Evolutionary conservation across 2,888 invertebrate species (phyloP).

Genomic region (Drosophila nigricruria): DNA sequence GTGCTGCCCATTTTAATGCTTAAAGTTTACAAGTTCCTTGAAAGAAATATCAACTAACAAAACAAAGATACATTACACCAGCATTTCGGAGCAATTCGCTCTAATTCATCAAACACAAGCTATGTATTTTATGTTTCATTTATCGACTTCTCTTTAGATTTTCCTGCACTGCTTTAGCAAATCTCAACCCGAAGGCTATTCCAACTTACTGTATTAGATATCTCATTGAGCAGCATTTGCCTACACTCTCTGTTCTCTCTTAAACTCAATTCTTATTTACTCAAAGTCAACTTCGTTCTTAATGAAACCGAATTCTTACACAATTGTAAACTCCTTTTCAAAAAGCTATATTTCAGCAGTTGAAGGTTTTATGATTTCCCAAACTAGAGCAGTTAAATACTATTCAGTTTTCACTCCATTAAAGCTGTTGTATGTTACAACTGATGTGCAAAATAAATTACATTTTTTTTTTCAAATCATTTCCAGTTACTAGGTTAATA

Average conservation of each 20-base stretch:
- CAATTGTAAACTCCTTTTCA: not conserved
- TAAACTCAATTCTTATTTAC: not conserved
- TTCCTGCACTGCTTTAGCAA: no score
- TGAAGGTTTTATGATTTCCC: no score
- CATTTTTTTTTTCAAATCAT: not conserved
- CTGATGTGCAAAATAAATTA: conserved; percentile 11
- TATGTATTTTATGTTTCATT: no score
- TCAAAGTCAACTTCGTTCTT: not conserved
- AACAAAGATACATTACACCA: not conserved
- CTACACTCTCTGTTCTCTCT: not conserved
- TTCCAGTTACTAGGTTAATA: conserved; percentile 2
- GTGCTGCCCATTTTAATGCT: not conserved
- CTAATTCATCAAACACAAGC: no score
- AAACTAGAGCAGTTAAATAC: not conserved
- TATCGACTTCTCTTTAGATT: no score
- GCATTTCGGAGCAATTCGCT: no score
- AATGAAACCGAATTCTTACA: not conserved
- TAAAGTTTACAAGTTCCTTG: not conserved
- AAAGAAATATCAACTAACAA: not conserved
- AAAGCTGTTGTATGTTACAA: not conserved
- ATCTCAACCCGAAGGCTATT: no score
- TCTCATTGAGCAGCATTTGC: not conserved
- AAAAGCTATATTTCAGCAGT: not conserved
- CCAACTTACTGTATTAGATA: no score
- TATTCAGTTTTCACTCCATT: not conserved